Base-by-base conservation (phyloP, 2,797 vertebrate species). In the Sebastes steindachneri region DNA sequence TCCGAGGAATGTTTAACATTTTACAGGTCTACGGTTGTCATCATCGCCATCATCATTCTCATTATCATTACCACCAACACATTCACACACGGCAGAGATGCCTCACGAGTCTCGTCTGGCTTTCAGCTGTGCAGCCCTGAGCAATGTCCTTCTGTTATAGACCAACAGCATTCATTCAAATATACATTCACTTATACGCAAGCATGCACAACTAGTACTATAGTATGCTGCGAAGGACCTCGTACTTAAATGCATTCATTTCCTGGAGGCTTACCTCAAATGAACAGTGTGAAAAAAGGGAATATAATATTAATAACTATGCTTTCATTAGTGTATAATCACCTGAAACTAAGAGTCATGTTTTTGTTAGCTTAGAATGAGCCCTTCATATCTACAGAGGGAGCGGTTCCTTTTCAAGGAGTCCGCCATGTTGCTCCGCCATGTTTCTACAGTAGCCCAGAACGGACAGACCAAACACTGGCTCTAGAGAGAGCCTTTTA, bases 1-100 rank as follows among this genome's bases (percentile, higher is more conserved):
- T 71, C 17, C 25, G 19, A 68, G 29, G 45, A 63, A 68, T 53
- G 53, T 79, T 82, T 64, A 69, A 45, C 75, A 65, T 69, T 37
- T 54, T 10, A 71, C 33, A 53, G 11, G 55, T 3, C 3, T n/a
- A 10, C 9, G 68, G 15, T n/a, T 4, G 14, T 45, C 60, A 67
- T 67, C 45, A 15, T 37, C 17, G 1, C 19, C 28, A n/a, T 65
- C 69, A 48, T 66, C 17, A 54, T 73, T 55, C 21, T 29, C 12
- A 45, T 53, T 23, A 9, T 74, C 51, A 33, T 75, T 78, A 62
- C 4, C 31, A 70, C 3, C 10, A 25, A 65, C 35, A 78, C 17
- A 54, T 33, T 68, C 8, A 63, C 58, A 66, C 35, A 23, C 54
- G 15, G 55, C 3, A 26, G 15, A 37, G 48, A 69, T 73, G 41